Base-by-base conservation (phyloP, 2,797 vertebrate genomes). In the Pangasius larnaudii region DNA sequence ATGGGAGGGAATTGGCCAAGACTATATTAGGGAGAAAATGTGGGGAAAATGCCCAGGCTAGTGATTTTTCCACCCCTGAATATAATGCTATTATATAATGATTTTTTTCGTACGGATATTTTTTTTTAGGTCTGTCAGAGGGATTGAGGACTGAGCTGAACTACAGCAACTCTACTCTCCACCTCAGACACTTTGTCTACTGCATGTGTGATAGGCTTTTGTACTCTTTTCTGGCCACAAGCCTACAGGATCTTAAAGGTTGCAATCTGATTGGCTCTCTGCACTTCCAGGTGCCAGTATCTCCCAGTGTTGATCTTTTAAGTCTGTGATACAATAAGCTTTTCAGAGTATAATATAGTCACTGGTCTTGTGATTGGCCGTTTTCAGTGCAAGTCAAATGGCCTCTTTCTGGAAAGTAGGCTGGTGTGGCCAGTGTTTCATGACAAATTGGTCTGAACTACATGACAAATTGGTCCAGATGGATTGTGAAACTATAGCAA, bases 131-230 rank as follows among this genome's bases (percentile, higher is more conserved):
- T 33, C 7, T 58, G 30, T 79, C 8, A 58, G 30, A 22, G 6
- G 8, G n/a, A 56, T 56, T n/a, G 14, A 33, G 27, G 14, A 53
- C 16, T 51, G 27, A n/a, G 14, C 6, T 27, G 11, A 77, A 77
- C 77, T 36, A 22, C 51, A 56, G 30, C 51, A 79, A 53, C 75
- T 78, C 8, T 51, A 8, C 46, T 51, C 14, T 56, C 51, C 56
- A 36, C 30, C 51, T 79, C 51, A 56, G 51, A 56, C 77, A 79
- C 51, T 79, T 79, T 79, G 77, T 56, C 75, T 77, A 27, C 72
- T 75, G 19, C 4, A 0, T 19, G 33, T 69, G 30, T 36, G 65
- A 69, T 69, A 42, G 69, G 69, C 51, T 77, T 77, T 51, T 77
- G 74, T 51, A 53, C 46, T 77, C 75, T 36, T 56, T 56, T 56